Evolutionary conservation across 2,797 vertebrate genomes (phyloP), one percentile per base, ranked within the genome.

Genomic region (Cynopterus sphinx): DNA sequence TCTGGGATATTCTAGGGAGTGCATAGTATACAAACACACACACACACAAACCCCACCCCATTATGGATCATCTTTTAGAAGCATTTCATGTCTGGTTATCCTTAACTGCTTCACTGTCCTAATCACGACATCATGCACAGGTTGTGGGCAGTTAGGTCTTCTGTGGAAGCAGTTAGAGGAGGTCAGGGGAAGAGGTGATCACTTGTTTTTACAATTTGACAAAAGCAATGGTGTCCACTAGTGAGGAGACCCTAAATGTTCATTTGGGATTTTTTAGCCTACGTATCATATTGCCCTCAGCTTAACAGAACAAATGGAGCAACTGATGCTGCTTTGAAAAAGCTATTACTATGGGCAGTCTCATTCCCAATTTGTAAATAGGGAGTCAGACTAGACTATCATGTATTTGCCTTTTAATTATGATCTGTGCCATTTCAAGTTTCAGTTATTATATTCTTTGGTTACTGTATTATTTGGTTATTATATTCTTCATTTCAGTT

Each of bases 321-420:
- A 87, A 79, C 2, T 90, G 59, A n/a, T 87, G 41, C 8, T 83
- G 78, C 46, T 91, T 95, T 96, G 31, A 24, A 46, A 92, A 36
- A 85, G 36, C 26, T 15, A 39, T 59, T 77, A n/a, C 28, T 93
- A 15, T 41, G 6, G 15, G 31, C 49, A 83, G 19, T 43, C 63
- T 83, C 79, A 43, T 33, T 57, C 7, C 15, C 61, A 53, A 70
- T 53, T 65, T 90, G 28, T 74, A 87, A 91, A 59, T 5, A 94
- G 19, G 22, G 24, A 61, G 11, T 92, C 67, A 90, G 51, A 83
- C 9, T 49, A 95, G 28, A 83, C 77, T 39, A 3, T 88, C 28
- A 46, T 8, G 59, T 24, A 36, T 65, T 10, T 16, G 12, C 43
- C 39, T 90, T 87, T 83, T 55, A 68, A 46, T 67, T 59, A 77